These are phyloP conservation scores for Pantelozetes paolii DNA, from an alignment of 2,888 invertebrate species.

Conservation along the genomic window DNA sequence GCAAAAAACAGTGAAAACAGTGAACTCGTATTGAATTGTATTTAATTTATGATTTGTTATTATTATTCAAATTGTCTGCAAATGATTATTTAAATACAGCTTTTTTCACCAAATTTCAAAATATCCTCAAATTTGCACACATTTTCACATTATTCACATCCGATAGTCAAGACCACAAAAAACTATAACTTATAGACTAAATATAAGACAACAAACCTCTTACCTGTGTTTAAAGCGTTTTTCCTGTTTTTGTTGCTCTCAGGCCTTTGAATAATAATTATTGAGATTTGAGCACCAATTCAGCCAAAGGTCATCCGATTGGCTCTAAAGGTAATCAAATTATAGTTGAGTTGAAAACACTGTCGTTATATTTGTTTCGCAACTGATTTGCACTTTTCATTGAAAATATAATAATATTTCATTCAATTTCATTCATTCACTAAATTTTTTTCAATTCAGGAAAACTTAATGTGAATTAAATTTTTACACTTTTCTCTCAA, in stretches of 20 bases:
- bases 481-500: too few species aligned
- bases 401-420: neutral
- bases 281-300: neutral
- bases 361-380: neutral
- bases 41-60: constrained; percentile 8
- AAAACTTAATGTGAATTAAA: too few species aligned
- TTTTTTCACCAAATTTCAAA: neutral
- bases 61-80: neutral
- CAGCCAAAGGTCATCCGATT: neutral
- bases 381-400: neutral
- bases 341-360: neutral
- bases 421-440: too few species aligned
- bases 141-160: too few species aligned
- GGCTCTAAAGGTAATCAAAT: constrained; percentile 4
- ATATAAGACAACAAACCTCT: constrained; percentile 5
- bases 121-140: neutral
- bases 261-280: constrained; percentile 10
- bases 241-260: constrained; percentile 15
- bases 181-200: too few species aligned
- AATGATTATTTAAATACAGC: constrained; percentile 7
- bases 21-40: neutral
- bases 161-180: too few species aligned
- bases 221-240: neutral
- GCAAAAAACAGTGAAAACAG: neutral
- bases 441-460: too few species aligned